Evolutionary conservation across 2,113 vertebrate species (phyloP).

Genomic region (Lepus timidus): DNA sequence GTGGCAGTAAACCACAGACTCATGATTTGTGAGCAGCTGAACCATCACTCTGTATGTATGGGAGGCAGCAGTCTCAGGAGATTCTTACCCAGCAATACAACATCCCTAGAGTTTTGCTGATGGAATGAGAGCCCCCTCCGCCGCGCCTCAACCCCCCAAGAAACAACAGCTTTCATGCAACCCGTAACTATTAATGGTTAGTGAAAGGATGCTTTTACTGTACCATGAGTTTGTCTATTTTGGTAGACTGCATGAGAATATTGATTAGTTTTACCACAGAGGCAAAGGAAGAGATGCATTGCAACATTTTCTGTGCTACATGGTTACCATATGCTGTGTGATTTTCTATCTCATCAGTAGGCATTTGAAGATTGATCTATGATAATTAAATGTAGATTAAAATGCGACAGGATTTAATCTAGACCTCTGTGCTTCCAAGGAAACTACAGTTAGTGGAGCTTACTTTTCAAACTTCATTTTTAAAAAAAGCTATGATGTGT

Average conservation of each 20-base stretch:
- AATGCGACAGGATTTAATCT: slow-evolving; percentile 73
- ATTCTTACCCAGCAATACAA: neutral
- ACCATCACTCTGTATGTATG: neutral
- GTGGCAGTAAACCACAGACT: neutral
- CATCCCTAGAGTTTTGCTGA: slow-evolving; percentile 33
- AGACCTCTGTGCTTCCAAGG: slow-evolving; percentile 41
- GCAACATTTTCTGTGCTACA: neutral
- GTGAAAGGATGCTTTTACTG: neutral
- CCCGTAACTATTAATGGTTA: neutral
- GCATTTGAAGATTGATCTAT: slow-evolving; percentile 62
- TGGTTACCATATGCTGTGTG: slow-evolving; percentile 47
- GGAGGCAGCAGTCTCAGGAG: slow-evolving; percentile 1
- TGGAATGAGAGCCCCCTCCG: slow-evolving; percentile 8
- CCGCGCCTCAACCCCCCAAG: neutral
- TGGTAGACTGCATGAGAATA: neutral
- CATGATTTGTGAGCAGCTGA: slow-evolving; percentile 16
- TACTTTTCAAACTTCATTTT: slow-evolving; percentile 19
- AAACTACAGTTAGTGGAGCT: slow-evolving; percentile 50
- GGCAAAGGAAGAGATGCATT: neutral
- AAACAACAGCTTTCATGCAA: slow-evolving; percentile 43
- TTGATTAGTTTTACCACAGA: slow-evolving; percentile 18
- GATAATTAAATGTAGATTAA: slow-evolving; percentile 76
- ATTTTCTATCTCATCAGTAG: slow-evolving; percentile 62
- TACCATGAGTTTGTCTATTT: slow-evolving; percentile 54
- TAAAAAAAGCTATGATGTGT: slow-evolving; percentile 39